phyloP scores from a whole-genome alignment of 2,797 vertebrate genomes.

The Centropyge bicolor region DNA sequence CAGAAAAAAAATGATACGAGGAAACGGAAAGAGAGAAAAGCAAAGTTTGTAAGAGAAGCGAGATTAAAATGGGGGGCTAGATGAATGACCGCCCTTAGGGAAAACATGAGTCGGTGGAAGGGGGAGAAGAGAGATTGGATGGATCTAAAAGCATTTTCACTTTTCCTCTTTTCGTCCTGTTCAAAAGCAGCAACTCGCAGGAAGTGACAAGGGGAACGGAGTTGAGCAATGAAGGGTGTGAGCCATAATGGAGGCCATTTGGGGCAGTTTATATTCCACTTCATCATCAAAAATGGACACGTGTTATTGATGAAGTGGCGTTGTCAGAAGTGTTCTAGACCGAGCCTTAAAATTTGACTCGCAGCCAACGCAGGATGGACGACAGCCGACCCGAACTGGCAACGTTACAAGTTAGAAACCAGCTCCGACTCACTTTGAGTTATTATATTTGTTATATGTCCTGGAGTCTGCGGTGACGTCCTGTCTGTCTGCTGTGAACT shows the following conservation, averaged over 20 bases:
- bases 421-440: not conserved
- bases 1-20: not conserved
- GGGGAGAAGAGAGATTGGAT: not conserved
- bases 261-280: constrained; percentile 24
- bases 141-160: constrained; percentile 24
- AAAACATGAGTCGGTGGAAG: not conserved
- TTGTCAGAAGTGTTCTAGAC: constrained; percentile 21
- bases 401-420: not conserved
- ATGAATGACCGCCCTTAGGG: constrained; percentile 22
- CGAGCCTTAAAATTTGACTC: constrained; percentile 15
- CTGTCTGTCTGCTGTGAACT: not conserved
- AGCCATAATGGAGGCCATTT: constrained; percentile 11
- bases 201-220: constrained; percentile 16
- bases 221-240: constrained; percentile 23
- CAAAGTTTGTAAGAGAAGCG: constrained; percentile 7
- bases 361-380: constrained; percentile 1
- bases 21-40: constrained; percentile 14
- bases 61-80: constrained; percentile 8
- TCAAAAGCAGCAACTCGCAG: constrained; percentile 1
- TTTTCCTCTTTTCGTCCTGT: not conserved
- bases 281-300: constrained; percentile 29
- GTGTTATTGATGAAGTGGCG: constrained; percentile 22
- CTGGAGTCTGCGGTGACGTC: constrained; percentile 5
- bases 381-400: constrained; percentile 5
- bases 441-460: not conserved